Percentiles rank a stretch among this genome's conserved stretches.
Evolutionary conservation across 2,797 vertebrate species (phyloP).

Genomic region (Xiphorhynchus erythropygius): DNA sequence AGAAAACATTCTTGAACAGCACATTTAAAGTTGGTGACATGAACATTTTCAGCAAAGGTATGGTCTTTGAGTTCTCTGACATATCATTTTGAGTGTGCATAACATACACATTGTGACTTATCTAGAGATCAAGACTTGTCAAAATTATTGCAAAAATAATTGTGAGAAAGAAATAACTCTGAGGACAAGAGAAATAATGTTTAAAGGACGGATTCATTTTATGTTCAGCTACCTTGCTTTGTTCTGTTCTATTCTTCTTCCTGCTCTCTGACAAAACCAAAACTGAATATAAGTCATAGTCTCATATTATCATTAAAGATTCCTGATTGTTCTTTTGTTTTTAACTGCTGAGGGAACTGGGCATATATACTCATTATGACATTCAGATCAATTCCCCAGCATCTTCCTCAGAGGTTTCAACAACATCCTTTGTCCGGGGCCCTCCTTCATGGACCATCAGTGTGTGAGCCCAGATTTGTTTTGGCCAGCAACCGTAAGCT

Average conservation of each 20-base stretch:
- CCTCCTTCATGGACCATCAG: neutral
- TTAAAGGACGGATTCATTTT: neutral
- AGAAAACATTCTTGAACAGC: neutral
- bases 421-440: neutral
- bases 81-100: neutral
- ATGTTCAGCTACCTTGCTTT: neutral
- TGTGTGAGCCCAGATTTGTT: neutral
- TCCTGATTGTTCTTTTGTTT: neutral
- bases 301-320: neutral
- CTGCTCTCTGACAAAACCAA: neutral
- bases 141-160: neutral
- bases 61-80: neutral
- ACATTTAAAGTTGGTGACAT: neutral
- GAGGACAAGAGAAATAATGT: neutral
- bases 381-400: slow-evolving; percentile 31
- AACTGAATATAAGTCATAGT: neutral
- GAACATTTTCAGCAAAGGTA: neutral
- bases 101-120: neutral
- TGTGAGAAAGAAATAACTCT: neutral
- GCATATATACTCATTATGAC: neutral
- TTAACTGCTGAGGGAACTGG: neutral
- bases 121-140: neutral
- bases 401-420: neutral
- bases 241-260: neutral
- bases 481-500: neutral